phyloP scores from a whole-genome alignment of 2,113 vertebrate species.

The Salminus brasiliensis region DNA sequence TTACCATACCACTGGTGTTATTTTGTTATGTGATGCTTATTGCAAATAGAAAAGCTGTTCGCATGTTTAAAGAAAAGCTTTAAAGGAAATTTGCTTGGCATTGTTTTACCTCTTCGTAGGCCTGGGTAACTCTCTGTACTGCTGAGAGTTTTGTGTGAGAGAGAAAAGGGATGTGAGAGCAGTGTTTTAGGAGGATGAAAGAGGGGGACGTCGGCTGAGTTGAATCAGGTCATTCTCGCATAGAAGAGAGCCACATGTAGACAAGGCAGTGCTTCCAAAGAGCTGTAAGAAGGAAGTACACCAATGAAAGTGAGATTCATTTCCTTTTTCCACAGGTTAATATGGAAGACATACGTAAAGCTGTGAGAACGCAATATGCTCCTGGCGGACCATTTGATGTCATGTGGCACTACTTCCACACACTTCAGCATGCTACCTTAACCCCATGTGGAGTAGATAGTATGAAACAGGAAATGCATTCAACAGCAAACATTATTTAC shows the following conservation, averaged over 20 bases:
- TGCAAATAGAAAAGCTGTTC: background rate
- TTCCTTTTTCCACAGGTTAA: slow-evolving; percentile 68
- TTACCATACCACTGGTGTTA: too few species aligned
- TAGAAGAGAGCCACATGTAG: background rate
- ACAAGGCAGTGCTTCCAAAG: slow-evolving; percentile 43
- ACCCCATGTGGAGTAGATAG: background rate
- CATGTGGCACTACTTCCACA: background rate
- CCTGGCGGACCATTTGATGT: background rate
- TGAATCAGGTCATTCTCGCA: background rate
- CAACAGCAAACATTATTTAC: background rate
- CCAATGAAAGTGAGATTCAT: slow-evolving; percentile 46
- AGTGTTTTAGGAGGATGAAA: slow-evolving; percentile 7
- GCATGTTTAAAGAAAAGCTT: background rate
- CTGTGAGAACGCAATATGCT: slow-evolving; percentile 14
- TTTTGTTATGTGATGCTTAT: background rate
- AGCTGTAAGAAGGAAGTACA: slow-evolving; percentile 65
- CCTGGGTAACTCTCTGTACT: slow-evolving; percentile 20
- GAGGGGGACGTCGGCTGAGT: background rate
- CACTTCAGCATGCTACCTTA: background rate
- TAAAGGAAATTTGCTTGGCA: background rate
- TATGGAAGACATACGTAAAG: background rate
- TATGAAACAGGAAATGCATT: background rate
- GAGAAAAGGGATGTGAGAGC: slow-evolving; percentile 45
- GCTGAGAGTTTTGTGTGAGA: slow-evolving; percentile 24
- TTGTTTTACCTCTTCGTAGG: background rate